Evolutionary conservation across 2,888 invertebrate species (phyloP), one percentile per base, ranked within the genome.

Genomic region (Trichopoda pennipes): DNA sequence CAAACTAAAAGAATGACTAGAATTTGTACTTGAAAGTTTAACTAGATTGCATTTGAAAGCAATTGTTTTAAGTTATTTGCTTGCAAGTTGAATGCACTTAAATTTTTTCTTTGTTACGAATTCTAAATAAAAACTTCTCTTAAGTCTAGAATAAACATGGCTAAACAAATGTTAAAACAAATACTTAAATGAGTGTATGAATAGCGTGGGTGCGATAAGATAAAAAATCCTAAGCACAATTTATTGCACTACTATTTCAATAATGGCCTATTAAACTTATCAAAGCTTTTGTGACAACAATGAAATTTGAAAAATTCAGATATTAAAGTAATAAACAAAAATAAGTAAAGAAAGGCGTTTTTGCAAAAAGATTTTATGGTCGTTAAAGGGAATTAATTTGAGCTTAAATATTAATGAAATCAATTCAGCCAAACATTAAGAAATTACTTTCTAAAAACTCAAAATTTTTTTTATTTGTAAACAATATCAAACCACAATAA

Each of bases 171-270:
- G 58, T 60, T 66, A 70, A 74, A 66, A 60, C 17, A 53, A 64
- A 61, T 12, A 58, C 0, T 12, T 17, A 56, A 47, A 16, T 56
- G 4, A 56, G 47, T 19, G 49, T 70, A 72, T 32, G 56, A 61
- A 66, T 47, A 69, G 68, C 77, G 81, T 81, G 81, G 81, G 77
- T 63, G 77, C 21, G 69, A 81, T 81, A 77, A 81, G 76, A 73
- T 70, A 68, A 72, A 44, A n/a, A 44, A 28, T 47, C 35, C 35
- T 42, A 51, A 64, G 32, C 63, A 64, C 58, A 76, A 47, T 53
- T 42, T 47, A n/a, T 44, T 38, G 4, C 4, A 8, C 47, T 63
- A 72, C 68, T 32, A 4, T 6, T 14, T 0, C 35, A 1, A 7
- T n/a, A 3, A 19, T 3, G 1, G 28, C 1, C 1, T 28, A 14